A percentile compares a stretch with the other conserved stretches of the same genome.
Conservation (phyloP, 2,797 vertebrate genomes). For the Falco concolor region DNA sequence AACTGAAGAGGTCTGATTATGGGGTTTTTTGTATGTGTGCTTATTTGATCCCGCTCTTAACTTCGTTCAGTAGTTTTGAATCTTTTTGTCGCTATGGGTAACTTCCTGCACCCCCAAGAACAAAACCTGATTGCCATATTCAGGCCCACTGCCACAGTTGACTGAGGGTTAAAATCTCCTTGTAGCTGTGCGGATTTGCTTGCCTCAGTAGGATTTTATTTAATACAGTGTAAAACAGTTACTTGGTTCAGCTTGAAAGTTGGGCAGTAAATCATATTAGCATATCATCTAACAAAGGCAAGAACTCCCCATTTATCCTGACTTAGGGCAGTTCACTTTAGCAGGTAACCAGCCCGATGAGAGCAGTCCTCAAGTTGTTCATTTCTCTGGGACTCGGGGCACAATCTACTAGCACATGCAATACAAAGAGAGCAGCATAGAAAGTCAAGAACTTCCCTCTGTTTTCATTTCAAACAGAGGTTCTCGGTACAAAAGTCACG, state of each 20-base stretch:
- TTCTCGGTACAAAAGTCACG: background rate
- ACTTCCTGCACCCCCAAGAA: background rate
- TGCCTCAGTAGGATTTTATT: background rate
- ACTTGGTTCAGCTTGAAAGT: background rate
- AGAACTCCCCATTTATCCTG: background rate
- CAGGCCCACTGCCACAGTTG: background rate
- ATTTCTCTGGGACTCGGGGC: background rate
- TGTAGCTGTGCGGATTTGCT: constrained; percentile 4
- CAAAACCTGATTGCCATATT: background rate
- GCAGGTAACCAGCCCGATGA: background rate
- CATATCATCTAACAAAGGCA: background rate
- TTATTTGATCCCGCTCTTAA: background rate
- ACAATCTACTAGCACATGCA: too few species aligned
- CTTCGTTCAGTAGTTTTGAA: background rate
- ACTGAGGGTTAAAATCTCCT: background rate
- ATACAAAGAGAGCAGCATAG: background rate
- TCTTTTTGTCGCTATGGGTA: background rate
- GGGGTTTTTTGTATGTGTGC: background rate
- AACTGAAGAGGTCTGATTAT: background rate
- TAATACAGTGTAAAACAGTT: background rate
- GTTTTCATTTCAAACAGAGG: background rate
- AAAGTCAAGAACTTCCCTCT: background rate
- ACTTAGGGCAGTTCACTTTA: background rate
- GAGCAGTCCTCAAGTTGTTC: background rate
- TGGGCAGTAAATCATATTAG: background rate